Percentiles rank a stretch among this genome's conserved stretches.
phyloP scores from a whole-genome alignment of 2,888 invertebrate genomes.

The Deilephila elpenor region DNA sequence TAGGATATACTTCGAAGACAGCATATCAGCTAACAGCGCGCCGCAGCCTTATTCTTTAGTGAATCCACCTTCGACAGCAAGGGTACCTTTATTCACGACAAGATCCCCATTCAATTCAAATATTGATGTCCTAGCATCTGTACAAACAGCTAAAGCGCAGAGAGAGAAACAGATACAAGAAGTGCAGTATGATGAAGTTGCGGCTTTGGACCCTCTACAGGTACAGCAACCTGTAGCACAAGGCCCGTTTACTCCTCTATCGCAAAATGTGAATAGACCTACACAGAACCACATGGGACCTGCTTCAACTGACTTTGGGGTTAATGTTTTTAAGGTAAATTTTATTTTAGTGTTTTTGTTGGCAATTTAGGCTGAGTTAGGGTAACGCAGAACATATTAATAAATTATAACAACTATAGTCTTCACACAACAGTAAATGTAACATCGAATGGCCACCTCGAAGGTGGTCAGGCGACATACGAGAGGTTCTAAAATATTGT shows the following conservation, averaged over 20 bases:
- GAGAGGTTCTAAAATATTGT: too few relatives aligned
- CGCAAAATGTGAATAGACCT: not conserved
- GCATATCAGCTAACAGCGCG: not conserved
- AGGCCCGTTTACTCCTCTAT: not conserved
- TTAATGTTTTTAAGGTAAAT: slow-evolving; percentile 65
- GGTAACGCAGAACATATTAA: too few relatives aligned
- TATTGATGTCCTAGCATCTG: slow-evolving; percentile 4
- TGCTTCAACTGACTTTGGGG: slow-evolving; percentile 60
- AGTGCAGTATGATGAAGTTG: too few relatives aligned
- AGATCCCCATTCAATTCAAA: not conserved
- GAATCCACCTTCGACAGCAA: not conserved
- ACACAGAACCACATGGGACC: not conserved
- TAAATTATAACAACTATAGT: too few relatives aligned
- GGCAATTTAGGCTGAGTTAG: not conserved
- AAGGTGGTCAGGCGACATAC: too few relatives aligned
- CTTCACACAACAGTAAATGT: too few relatives aligned
- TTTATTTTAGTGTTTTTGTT: not conserved
- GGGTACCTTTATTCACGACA: not conserved
- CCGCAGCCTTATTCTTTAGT: too few relatives aligned
- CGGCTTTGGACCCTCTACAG: too few relatives aligned
- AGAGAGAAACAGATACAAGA: not conserved
- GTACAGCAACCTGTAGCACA: too few relatives aligned
- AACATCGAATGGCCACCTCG: too few relatives aligned
- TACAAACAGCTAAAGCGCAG: slow-evolving; percentile 14
- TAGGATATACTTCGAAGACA: slow-evolving; percentile 43